Evolutionary conservation across 2,113 vertebrate species (phyloP), one percentile per base, ranked within the genome.

Genomic region (Malurus alboscapulatus): DNA sequence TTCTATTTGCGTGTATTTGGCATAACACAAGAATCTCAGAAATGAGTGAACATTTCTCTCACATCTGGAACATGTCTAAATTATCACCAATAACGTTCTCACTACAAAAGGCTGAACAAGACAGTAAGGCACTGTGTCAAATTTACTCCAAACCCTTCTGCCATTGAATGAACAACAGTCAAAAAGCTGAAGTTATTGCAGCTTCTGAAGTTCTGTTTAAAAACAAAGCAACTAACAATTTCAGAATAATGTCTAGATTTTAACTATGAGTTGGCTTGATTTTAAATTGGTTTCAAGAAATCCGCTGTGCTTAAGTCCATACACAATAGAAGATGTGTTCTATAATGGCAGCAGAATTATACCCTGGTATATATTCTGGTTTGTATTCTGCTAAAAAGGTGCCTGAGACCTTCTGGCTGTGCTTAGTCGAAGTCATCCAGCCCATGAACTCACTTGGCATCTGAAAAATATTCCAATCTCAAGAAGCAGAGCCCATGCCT

Each of bases 261-360:
- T 90, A 79, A 34, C 50, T 69, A 44, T 1, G 25, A 26, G 32
- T 81, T 93, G 80, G 38, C 55, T 95, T 90, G 75, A 91, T 91
- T 79, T 89, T 91, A 95, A 88, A n/a, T 89, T 50, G 50, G 8
- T 86, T 96, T 96, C 90, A 81, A 91, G 44, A 87, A 75, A 82
- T 96, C 58, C 57, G 50, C 83, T 87, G 54, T 84, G 48, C 32
- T 94, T 75, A 90, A 92, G 38, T 55, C 91, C 32, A 86, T 90
- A 40, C 85, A 55, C 85, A 84, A 85, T 36, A 74, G 61, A 92
- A 93, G 82, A 88, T 25, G 1, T 63, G 75, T 79, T 94, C 63
- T 84, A 12, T 66, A 85, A 38, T 57, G 94, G 86, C 67, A 26
- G 57, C 55, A 59, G 14, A 4, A 0, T 95, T 90, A 45, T 78